phyloP scores from a whole-genome alignment of 2,113 vertebrate genomes.

The Perccottus glenii region DNA sequence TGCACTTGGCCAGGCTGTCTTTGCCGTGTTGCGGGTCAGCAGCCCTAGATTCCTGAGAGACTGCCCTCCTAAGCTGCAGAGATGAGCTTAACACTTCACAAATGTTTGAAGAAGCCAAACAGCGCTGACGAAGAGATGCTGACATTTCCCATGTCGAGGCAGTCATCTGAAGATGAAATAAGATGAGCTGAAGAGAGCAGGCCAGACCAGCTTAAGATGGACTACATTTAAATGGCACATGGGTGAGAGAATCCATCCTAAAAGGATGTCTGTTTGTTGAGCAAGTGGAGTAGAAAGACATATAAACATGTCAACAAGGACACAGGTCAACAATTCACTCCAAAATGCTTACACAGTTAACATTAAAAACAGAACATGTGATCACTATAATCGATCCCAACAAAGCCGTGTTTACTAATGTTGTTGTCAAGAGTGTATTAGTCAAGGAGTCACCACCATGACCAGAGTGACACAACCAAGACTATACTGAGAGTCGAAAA shows the following conservation, averaged over 20 bases:
- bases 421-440: neutral
- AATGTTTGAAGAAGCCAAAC: conserved; percentile 75
- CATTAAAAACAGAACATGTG: conserved; percentile 25
- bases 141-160: conserved; percentile 65
- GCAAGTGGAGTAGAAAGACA: conserved; percentile 29
- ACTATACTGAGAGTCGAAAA: too few relatives aligned
- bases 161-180: conserved; percentile 64
- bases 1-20: conserved; percentile 65
- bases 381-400: conserved; percentile 54
- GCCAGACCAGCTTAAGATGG: conserved; percentile 46
- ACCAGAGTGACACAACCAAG: neutral
- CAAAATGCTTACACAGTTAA: conserved; percentile 44
- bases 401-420: neutral
- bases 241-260: conserved; percentile 25
- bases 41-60: conserved; percentile 63
- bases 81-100: conserved; percentile 75
- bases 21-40: conserved; percentile 62
- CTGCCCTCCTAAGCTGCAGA: conserved; percentile 63
- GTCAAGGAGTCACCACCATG: too few relatives aligned
- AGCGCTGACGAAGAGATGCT: conserved; percentile 50
- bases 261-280: conserved; percentile 12
- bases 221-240: conserved; percentile 57
- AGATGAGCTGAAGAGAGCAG: conserved; percentile 49
- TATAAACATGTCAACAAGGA: conserved; percentile 33
- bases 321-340: conserved; percentile 43